A percentile compares a stretch with the other conserved stretches of the same genome.
Evolutionary conservation across 2,888 invertebrate species (phyloP).

Genomic region (Drosophila stalkeri): DNA sequence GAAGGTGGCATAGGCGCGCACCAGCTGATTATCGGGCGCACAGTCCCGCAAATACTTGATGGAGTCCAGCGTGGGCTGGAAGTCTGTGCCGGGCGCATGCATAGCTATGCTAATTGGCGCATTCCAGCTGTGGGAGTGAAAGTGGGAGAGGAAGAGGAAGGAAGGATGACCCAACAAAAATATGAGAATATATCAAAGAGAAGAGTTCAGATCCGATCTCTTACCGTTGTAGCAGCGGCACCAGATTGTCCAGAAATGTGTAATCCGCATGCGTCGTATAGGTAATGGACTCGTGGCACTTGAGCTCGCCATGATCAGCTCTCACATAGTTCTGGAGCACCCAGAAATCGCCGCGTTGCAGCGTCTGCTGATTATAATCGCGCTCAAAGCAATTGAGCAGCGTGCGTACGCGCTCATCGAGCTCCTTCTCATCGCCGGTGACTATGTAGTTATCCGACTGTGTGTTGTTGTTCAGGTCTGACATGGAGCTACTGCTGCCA

Average conservation of each 20-base stretch:
- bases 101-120: conserved; percentile 95
- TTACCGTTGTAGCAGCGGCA: conserved; percentile 91
- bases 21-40: conserved; percentile 88
- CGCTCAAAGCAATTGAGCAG: conserved; percentile 88
- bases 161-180: background rate
- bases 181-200: too few relatives aligned
- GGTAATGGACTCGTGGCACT: conserved; percentile 94
- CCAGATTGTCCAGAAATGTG: conserved; percentile 95
- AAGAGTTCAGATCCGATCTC: background rate
- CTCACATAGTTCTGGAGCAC: conserved; percentile 94
- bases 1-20: conserved; percentile 93
- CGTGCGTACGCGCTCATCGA: conserved; percentile 84
- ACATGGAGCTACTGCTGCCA: conserved; percentile 51
- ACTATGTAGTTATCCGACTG: conserved; percentile 82
- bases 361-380: conserved; percentile 87
- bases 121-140: conserved; percentile 88
- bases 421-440: conserved; percentile 84
- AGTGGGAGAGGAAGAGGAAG: too few relatives aligned
- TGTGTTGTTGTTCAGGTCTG: conserved; percentile 77
- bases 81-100: conserved; percentile 94
- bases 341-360: conserved; percentile 94
- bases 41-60: conserved; percentile 93
- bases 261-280: conserved; percentile 97
- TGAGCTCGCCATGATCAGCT: conserved; percentile 89
- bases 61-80: conserved; percentile 91